A percentile compares a stretch with the other conserved stretches of the same genome.
phyloP scores from a whole-genome alignment of 1,140 invertebrate species.

The Eurosta solidaginis region DNA sequence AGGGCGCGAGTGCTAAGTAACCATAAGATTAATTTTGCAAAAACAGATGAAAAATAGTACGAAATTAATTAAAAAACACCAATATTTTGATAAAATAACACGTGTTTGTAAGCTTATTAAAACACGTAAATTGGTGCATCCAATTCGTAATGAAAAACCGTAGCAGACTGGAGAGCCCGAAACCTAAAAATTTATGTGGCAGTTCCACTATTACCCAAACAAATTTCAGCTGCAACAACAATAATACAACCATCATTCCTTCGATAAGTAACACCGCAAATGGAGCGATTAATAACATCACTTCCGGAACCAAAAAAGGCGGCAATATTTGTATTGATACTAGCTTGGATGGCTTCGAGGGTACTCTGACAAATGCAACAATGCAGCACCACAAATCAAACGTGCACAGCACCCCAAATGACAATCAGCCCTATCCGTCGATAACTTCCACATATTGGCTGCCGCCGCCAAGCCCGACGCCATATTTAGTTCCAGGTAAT shows the following conservation, averaged over 20 bases:
- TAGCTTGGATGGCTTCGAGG: neutral
- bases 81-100: conserved; percentile 10
- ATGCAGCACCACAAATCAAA: conserved; percentile 33
- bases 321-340: conserved; percentile 36
- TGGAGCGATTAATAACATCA: conserved; percentile 38
- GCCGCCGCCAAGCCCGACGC: conserved; percentile 73
- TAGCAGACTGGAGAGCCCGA: conserved; percentile 51
- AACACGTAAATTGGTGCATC: neutral
- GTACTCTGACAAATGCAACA: neutral
- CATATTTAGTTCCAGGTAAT: conserved; percentile 78
- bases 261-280: neutral
- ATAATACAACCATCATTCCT: conserved; percentile 33
- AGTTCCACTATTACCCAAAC: neutral
- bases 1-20: neutral
- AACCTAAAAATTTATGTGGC: conserved; percentile 24
- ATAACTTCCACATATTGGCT: conserved; percentile 81
- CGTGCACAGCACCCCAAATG: conserved; percentile 49
- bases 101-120: neutral
- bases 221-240: conserved; percentile 38
- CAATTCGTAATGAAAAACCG: conserved; percentile 51
- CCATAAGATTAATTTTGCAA: neutral
- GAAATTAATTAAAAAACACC: neutral
- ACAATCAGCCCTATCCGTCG: conserved; percentile 68
- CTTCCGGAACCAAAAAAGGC: conserved; percentile 47
- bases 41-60: neutral